phyloP scores from a whole-genome alignment of 2,113 vertebrate species.

The Glareola pratincola region DNA sequence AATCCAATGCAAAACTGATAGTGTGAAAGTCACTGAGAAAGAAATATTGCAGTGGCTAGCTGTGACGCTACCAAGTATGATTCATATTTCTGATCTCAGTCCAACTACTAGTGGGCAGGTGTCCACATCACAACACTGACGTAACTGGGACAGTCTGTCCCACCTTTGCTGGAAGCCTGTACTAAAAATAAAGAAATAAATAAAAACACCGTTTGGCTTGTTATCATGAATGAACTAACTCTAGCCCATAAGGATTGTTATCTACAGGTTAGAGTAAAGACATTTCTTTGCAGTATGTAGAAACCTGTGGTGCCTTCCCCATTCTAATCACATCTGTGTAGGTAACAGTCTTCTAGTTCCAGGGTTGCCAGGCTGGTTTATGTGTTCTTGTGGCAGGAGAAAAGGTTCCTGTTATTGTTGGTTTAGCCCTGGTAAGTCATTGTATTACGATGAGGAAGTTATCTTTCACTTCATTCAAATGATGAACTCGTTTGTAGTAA shows the following conservation, averaged over 20 bases:
- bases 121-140: slow-evolving; percentile 18
- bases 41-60: slow-evolving; percentile 1
- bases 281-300: not conserved
- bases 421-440: not conserved
- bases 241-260: not conserved
- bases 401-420: not conserved
- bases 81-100: slow-evolving; percentile 39
- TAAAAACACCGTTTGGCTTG: not conserved
- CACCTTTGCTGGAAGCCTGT: slow-evolving; percentile 16
- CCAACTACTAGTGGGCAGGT: slow-evolving; percentile 41
- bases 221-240: not conserved
- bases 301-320: not conserved
- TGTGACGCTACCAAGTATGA: not conserved
- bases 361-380: not conserved
- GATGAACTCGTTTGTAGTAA: not conserved
- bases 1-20: slow-evolving; percentile 10
- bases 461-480: not conserved
- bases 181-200: slow-evolving; percentile 42
- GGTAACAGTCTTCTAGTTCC: not conserved
- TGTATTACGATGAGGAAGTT: not conserved
- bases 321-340: not conserved
- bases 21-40: slow-evolving; percentile 26
- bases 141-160: not conserved
- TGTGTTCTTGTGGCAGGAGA: not conserved
- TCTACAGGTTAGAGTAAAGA: not conserved